A percentile compares a stretch with the other conserved stretches of the same genome.
Conservation (phyloP, 2,113 vertebrate genomes). For the Ranitomeya variabilis region DNA sequence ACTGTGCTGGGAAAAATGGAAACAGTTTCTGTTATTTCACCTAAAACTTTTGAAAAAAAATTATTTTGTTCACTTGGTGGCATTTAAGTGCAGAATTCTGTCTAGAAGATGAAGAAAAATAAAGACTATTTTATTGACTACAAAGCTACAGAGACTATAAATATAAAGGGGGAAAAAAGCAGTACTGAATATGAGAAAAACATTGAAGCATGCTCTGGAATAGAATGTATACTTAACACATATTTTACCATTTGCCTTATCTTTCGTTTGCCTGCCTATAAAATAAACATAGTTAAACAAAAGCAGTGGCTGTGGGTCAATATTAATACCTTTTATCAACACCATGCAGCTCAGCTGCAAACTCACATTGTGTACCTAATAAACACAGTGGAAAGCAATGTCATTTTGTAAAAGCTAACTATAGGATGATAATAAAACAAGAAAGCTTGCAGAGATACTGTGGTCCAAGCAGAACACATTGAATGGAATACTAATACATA, state of each 20-base stretch:
- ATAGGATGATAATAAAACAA: neutral
- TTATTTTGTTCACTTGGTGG: neutral
- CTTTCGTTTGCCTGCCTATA: conserved; percentile 26
- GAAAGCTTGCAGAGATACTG: neutral
- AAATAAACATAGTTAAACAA: conserved; percentile 40
- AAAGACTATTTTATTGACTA: conserved; percentile 9
- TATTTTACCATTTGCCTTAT: conserved; percentile 16
- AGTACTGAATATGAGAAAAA: neutral
- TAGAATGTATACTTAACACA: neutral
- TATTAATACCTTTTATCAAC: conserved; percentile 38
- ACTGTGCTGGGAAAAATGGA: neutral
- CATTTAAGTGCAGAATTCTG: neutral
- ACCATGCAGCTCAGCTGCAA: conserved; percentile 17
- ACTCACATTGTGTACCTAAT: conserved; percentile 17
- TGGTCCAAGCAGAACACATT: neutral
- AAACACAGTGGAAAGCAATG: neutral
- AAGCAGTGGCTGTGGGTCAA: conserved; percentile 27
- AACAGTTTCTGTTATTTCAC: neutral
- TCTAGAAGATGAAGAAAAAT: neutral
- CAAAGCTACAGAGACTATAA: conserved; percentile 9
- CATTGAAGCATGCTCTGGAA: neutral
- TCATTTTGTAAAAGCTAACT: conserved; percentile 15
- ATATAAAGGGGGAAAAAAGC: neutral
- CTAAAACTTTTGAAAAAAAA: neutral
- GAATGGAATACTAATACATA: neutral